These are phyloP conservation scores for Drosophila monieri DNA, from an alignment of 2,888 invertebrate species.

Conservation along the genomic window DNA sequence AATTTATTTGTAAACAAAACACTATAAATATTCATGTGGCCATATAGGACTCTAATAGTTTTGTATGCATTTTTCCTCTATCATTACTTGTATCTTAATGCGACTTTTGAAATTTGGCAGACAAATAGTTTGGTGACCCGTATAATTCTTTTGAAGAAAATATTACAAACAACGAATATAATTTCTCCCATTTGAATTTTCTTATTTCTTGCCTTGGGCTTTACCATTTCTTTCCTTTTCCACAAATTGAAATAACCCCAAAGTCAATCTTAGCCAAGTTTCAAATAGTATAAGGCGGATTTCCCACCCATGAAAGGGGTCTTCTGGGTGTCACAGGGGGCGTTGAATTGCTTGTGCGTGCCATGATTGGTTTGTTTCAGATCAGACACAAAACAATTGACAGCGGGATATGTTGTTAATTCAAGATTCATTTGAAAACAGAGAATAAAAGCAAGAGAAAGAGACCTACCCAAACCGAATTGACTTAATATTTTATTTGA, in stretches of 20 bases:
- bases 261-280: conserved; percentile 1
- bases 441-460: conserved; percentile 10
- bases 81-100: conserved; percentile 19
- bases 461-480: conserved; percentile 10
- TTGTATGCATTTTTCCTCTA: neutral
- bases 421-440: conserved; percentile 51
- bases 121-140: neutral
- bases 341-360: conserved; percentile 47
- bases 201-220: neutral
- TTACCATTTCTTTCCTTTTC: neutral
- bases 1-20: conserved; percentile 45
- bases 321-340: conserved; percentile 1
- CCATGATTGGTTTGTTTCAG: conserved; percentile 24
- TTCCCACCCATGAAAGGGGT: conserved; percentile 1
- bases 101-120: conserved; percentile 22
- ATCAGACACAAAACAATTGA: conserved; percentile 39
- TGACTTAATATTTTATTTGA: conserved; percentile 46
- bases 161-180: neutral
- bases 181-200: neutral
- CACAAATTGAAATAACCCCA: neutral
- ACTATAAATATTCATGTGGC: conserved; percentile 49
- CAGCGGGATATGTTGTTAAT: conserved; percentile 61
- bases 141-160: conserved; percentile 1
- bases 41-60: conserved; percentile 25
- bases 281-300: conserved; percentile 6